Conservation (phyloP, 2,797 vertebrate species). For the Dendrocincla tyrannina region DNA sequence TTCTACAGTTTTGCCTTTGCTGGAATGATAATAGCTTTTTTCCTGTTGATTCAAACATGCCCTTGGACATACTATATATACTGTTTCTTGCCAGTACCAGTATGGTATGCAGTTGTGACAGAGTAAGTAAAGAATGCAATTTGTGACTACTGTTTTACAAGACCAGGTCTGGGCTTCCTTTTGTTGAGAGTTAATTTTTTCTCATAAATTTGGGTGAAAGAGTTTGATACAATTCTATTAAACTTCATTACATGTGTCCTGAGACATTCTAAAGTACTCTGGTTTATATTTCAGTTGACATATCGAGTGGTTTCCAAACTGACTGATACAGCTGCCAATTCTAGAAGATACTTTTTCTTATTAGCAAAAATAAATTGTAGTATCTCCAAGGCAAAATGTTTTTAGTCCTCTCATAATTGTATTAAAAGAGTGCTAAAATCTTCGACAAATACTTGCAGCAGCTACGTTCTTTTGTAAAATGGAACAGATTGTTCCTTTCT, state of each 20-base stretch:
- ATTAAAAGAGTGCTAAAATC: not conserved
- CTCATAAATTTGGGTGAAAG: not conserved
- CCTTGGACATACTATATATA: constrained; percentile 94
- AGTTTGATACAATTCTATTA: not conserved
- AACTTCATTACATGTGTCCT: not conserved
- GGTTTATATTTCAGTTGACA: not conserved
- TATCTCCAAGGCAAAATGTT: not conserved
- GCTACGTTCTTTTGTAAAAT: not conserved
- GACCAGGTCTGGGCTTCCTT: not conserved
- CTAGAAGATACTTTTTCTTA: not conserved
- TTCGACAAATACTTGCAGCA: not conserved
- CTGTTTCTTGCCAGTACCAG: constrained; percentile 88
- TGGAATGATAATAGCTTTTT: constrained; percentile 77
- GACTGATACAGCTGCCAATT: not conserved
- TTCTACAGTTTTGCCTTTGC: constrained; percentile 72
- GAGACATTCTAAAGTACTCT: not conserved
- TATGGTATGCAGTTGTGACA: constrained; percentile 90
- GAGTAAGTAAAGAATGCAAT: constrained; percentile 84
- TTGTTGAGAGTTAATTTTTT: not conserved
- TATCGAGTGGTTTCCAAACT: not conserved
- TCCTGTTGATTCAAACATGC: constrained; percentile 88
- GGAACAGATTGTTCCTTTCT: not conserved
- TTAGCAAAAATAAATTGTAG: not conserved
- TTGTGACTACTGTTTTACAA: not conserved
- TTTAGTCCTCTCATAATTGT: not conserved